Base-by-base conservation (phyloP, 2,797 vertebrate species). In the Lithobates pipiens region DNA sequence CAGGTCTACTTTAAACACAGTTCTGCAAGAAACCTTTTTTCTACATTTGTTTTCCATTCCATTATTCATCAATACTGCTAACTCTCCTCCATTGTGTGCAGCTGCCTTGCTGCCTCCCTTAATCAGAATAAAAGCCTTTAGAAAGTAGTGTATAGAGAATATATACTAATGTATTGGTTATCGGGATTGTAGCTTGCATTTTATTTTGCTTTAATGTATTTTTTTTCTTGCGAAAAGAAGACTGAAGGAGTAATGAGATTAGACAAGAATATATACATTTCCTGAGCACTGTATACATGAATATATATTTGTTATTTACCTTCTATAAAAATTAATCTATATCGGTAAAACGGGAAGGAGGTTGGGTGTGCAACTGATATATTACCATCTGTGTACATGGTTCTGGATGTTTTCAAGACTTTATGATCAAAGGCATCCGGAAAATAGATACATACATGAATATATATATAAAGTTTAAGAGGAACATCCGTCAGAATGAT, bases 51-150 rank as follows among this genome's bases (percentile, higher is more conserved):
- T 54, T 54, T 18, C 50, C 16, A 18, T 54, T 42, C 13, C 2
- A 5, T 68, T 86, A 36, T 9, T 67, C 65, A 27, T 13, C n/a
- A 25, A 25, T 29, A 67, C 65, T 18, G 13, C 10, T 11, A 11
- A 11, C n/a, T 67, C 65, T 25, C 10, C 25, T 10, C 42, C 25
- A 13, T 82, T 90, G 89, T 91, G 87, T 84, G 77, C 87, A 88
- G 85, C 88, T 85, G 89, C 88, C 74, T 89, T 89, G 77, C 57
- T 76, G 86, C 86, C 86, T 86, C 88, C 88, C 81, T 89, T 92
- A 91, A 92, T 91, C 88, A 89, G 86, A 91, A 90, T 91, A 90
- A 92, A 92, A 93, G 89, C 87, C 88, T 89, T 89, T 78, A 84
- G 86, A 92, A 74, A 90, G 89, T 88, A 82, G 87, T 90, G 84